Evolutionary conservation across 2,797 vertebrate genomes (phyloP).

Genomic region (Artibeus jamaicensis): DNA sequence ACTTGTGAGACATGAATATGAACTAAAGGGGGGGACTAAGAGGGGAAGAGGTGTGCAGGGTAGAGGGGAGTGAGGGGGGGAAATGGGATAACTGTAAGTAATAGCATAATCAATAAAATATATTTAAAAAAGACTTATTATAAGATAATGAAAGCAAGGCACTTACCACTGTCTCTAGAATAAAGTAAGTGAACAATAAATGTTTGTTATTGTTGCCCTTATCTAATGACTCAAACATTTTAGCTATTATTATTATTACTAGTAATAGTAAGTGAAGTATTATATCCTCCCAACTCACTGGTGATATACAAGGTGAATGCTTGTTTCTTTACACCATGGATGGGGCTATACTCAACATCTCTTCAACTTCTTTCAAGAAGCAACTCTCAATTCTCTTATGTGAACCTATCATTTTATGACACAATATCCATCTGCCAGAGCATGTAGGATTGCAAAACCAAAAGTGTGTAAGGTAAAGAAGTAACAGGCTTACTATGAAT

Average conservation of each 20-base stretch:
- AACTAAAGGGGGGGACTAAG: no score
- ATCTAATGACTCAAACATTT: not conserved
- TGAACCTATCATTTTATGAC: slow-evolving; percentile 7
- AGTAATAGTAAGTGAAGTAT: not conserved
- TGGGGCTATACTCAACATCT: not conserved
- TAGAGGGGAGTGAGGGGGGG: no score
- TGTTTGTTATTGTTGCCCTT: not conserved
- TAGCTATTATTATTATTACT: not conserved
- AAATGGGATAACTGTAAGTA: no score
- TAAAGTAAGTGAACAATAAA: not conserved
- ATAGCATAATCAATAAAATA: no score
- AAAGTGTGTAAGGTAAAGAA: not conserved
- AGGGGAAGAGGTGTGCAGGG: no score
- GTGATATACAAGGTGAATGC: not conserved
- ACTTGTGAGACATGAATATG: no score
- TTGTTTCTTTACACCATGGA: not conserved
- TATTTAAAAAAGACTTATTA: no score
- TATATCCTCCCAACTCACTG: not conserved
- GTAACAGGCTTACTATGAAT: not conserved
- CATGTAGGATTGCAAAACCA: not conserved
- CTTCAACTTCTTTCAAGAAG: not conserved
- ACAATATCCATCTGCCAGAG: not conserved
- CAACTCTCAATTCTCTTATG: not conserved
- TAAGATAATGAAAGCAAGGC: not conserved
- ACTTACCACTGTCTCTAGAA: not conserved